A percentile compares a stretch with the other conserved stretches of the same genome.
Conservation (phyloP, 2,113 vertebrate genomes). For the Percina caprodes region DNA sequence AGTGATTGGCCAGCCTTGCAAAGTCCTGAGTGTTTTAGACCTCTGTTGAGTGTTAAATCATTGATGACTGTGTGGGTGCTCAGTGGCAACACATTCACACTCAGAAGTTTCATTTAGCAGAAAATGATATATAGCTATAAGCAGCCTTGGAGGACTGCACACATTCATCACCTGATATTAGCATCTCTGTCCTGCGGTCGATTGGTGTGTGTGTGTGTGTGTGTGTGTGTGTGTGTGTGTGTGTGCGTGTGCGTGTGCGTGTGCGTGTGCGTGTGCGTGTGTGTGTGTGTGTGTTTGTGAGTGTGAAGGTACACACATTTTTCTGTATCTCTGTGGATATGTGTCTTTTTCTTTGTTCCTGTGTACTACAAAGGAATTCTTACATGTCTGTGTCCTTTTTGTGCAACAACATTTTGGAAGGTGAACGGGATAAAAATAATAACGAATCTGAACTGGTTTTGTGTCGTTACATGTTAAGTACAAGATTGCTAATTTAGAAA, state of each 20-base stretch:
- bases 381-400: slow-evolving; percentile 4
- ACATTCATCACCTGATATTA: slow-evolving; percentile 77
- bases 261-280: slow-evolving; percentile 8
- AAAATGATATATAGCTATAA: slow-evolving; percentile 72
- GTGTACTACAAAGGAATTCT: background rate
- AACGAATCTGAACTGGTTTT: background rate
- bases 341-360: slow-evolving; percentile 8
- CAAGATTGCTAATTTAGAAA: slow-evolving; percentile 22
- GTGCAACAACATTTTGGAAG: slow-evolving; percentile 2
- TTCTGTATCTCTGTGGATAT: slow-evolving; percentile 25
- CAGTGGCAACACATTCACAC: slow-evolving; percentile 46
- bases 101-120: slow-evolving; percentile 77
- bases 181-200: slow-evolving; percentile 54
- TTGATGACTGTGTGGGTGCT: slow-evolving; percentile 59
- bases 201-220: slow-evolving; percentile 32
- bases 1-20: slow-evolving; percentile 34
- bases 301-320: slow-evolving; percentile 16
- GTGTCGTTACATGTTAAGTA: slow-evolving; percentile 8
- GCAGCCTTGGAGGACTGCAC: slow-evolving; percentile 69
- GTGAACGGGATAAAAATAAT: slow-evolving; percentile 1
- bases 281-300: no score
- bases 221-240: slow-evolving; percentile 17
- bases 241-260: slow-evolving; percentile 46
- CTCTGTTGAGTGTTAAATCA: slow-evolving; percentile 71
- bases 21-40: slow-evolving; percentile 58